Evolutionary conservation across 1,140 invertebrate species (phyloP), one percentile per base, ranked within the genome.

Genomic region (Magallana ariakensis): DNA sequence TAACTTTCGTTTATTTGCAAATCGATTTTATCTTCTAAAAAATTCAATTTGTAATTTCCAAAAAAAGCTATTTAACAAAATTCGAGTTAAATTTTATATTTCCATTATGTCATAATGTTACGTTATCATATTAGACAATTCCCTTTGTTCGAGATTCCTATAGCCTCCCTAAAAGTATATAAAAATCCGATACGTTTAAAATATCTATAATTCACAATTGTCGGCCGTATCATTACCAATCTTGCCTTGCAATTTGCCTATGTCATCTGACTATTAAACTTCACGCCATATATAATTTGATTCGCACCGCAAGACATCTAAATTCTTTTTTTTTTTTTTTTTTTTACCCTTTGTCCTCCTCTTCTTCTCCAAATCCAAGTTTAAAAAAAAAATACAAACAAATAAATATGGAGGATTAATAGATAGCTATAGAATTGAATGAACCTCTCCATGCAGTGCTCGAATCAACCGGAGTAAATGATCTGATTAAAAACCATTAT

Each of bases 371-470:
- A 46, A 26, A 22, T 13, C 66, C 16, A 6, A 56, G 53, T 82
- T 82, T 19, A 4, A 15, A 82, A 55, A 82, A 82, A 82, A 4
- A 46, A 46, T 46, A 82, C 80, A 82, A 82, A 82, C 80, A 82
- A 82, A 82, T 46, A 82, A 82, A 82, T 82, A 82, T 16, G n/a
- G 53, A 9, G 10, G 33, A 82, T 82, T 82, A 82, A 82, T 82
- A 82, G 53, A 82, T 56, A 56, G 33, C 80, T 56, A 82, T 82
- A 54, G 80, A 82, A 56, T 82, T 75, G 9, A 75, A 13, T 26
- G 66, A 75, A 75, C 10, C 66, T 26, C 66, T 75, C 66, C 26
- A 75, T 75, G 33, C 22, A 13, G 66, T 26, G 33, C 33, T 8
- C 66, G 66, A 26, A 75, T 75, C 66, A 75, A 26, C 66, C 13